Percentiles rank a stretch among this genome's conserved stretches.
Conservation (phyloP, 2,113 vertebrate genomes). For the Catharus fuscescens region DNA sequence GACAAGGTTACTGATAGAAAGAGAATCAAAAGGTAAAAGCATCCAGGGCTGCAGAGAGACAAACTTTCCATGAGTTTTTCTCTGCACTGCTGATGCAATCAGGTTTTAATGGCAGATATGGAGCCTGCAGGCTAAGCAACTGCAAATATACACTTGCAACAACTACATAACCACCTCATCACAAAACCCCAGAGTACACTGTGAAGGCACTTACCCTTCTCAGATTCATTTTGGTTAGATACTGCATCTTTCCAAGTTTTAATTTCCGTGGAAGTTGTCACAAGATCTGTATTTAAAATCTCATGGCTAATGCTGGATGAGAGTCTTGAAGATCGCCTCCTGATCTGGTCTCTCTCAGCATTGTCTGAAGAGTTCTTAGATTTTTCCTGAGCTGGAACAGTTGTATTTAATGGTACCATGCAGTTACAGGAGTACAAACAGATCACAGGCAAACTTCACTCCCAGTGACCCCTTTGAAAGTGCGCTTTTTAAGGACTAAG, state of each 20-base stretch:
- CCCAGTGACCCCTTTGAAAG: not conserved
- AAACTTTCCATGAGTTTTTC: not conserved
- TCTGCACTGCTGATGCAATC: not conserved
- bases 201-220: slow-evolving; percentile 66
- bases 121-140: not conserved
- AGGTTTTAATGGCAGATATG: not conserved
- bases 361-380: slow-evolving; percentile 68
- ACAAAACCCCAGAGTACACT: not conserved
- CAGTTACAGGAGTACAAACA: not conserved
- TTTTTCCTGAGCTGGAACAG: slow-evolving; percentile 75
- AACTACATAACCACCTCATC: not conserved
- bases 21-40: not conserved
- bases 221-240: slow-evolving; percentile 54
- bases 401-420: not conserved
- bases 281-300: slow-evolving; percentile 54
- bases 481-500: not conserved
- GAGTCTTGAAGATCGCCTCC: slow-evolving; percentile 75
- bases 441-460: not conserved
- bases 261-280: slow-evolving; percentile 49
- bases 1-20: not conserved
- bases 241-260: slow-evolving; percentile 58
- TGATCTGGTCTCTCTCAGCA: slow-evolving; percentile 74
- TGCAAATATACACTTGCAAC: not conserved
- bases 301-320: slow-evolving; percentile 68
- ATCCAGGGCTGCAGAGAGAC: not conserved